A percentile compares a stretch with the other conserved stretches of the same genome.
Evolutionary conservation across 30 jellyfish, hydroid and myxozoan genomes (phyloP).

Genomic region (Phacellophora camtschatica): DNA sequence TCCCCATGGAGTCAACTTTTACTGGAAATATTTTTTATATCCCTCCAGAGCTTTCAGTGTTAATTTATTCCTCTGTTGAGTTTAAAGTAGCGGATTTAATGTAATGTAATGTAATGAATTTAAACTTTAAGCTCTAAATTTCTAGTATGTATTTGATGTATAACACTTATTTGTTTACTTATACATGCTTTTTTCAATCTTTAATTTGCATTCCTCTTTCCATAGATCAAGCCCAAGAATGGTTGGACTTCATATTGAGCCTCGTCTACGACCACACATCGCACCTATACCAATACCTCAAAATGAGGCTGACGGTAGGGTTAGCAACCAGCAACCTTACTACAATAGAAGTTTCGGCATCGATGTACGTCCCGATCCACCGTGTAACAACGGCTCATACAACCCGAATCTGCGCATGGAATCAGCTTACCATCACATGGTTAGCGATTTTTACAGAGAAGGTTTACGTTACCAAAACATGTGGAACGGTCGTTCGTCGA

Average conservation of each 20-base stretch:
- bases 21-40: too few species aligned
- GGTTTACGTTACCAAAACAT: constrained; percentile 20
- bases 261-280: constrained; percentile 87
- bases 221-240: constrained; percentile 44
- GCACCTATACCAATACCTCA: constrained; percentile 87
- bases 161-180: too few species aligned
- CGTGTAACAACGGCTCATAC: not conserved
- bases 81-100: too few species aligned
- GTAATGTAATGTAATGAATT: too few species aligned
- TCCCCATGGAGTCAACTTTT: too few species aligned
- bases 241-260: constrained; percentile 90
- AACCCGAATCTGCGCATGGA: not conserved
- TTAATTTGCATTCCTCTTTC: too few species aligned
- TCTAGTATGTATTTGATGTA: too few species aligned
- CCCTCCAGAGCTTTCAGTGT: too few species aligned
- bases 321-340: not conserved
- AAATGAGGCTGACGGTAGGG: constrained; percentile 49
- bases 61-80: too few species aligned
- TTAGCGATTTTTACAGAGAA: constrained; percentile 38
- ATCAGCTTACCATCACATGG: constrained; percentile 19
- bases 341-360: constrained; percentile 25
- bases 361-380: constrained; percentile 6
- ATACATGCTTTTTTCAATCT: too few species aligned
- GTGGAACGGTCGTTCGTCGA: constrained; percentile 51
- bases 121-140: too few species aligned